Evolutionary conservation across 92 coral and sea anemone genomes (phyloP), one percentile per base, ranked within the genome.

Genomic region (Metridium senile): DNA sequence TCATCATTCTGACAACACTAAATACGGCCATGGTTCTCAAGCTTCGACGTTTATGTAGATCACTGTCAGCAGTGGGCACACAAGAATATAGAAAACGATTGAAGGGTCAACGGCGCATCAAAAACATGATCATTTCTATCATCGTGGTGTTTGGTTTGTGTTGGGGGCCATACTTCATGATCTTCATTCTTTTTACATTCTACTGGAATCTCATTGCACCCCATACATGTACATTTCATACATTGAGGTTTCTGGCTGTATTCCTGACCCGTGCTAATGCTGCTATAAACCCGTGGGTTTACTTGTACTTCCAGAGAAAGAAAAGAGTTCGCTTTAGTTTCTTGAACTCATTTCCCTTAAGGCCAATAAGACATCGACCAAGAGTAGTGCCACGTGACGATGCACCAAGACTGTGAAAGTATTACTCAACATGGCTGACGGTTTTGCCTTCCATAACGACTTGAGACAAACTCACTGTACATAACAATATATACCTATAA

Each of bases 241-340:
- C 71, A 0, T 62, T 75, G 18, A 33, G 31, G 9, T 75, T 75
- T 26, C 10, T 75, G 20, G 26, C 80, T 49, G 4, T 75, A 2
- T 62, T 47, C 10, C 61, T 75, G 72, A 33, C 80, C 7, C 63
- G 66, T 20, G 68, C 70, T 26, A 62, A 75, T n/a, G 59, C 80
- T 1, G 80, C 80, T 0, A 46, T 75, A 8, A 75, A 75, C 32
- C 80, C 80, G 8, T 75, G 80, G 80, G 39, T 75, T 9, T 75
- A 75, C 49, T 20, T 62, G 45, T 16, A 53, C 56, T 22, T 73
- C 26, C 46, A 43, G 31, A 29, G 9, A 32, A 30, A 49, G 66
- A 30, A n/a, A 9, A 19, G 26, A 31, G 28, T 23, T 59, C 66
- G 32, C 9, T 59, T 59, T 26, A 54, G 29, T 17, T 0, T 17